These are phyloP conservation scores for Thymelicus sylvestris DNA, from an alignment of 2,888 invertebrate genomes.

Conservation along the genomic window DNA sequence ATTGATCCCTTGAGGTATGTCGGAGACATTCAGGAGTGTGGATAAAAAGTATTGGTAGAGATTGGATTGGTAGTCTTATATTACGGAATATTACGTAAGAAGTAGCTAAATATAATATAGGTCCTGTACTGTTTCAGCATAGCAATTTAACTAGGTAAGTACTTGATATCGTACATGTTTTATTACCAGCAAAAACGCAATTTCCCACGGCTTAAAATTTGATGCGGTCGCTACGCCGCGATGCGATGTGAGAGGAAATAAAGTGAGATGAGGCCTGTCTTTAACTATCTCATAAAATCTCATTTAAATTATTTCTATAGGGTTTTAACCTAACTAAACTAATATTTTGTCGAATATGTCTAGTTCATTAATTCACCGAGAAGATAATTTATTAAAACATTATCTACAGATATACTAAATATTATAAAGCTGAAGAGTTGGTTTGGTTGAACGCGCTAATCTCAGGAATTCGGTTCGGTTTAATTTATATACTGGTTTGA, in stretches of 20 bases:
- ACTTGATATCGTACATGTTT: too few species aligned
- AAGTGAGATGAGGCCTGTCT: neutral
- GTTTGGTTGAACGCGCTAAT: too few species aligned
- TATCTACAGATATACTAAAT: too few species aligned
- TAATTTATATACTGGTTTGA: too few species aligned
- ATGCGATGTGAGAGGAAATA: neutral
- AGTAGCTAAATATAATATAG: too few species aligned
- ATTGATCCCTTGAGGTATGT: constrained; percentile 28
- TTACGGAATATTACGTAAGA: neutral
- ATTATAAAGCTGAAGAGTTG: too few species aligned
- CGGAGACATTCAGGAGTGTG: constrained; percentile 1
- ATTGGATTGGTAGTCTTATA: neutral
- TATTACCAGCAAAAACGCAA: neutral
- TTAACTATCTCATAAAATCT: neutral
- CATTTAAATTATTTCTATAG: neutral
- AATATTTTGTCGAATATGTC: too few species aligned
- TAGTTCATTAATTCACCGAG: too few species aligned
- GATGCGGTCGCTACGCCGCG: neutral
- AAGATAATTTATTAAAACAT: too few species aligned
- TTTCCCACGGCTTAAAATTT: neutral
- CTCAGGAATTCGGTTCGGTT: too few species aligned
- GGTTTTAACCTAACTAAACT: neutral
- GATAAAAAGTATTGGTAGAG: neutral
- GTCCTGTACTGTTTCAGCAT: too few species aligned
- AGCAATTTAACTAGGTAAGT: too few species aligned